Percentiles rank a stretch among this genome's conserved stretches.
These are phyloP conservation scores for Acanthornis magna DNA, from an alignment of 2,797 vertebrate genomes.

Conservation along the genomic window DNA sequence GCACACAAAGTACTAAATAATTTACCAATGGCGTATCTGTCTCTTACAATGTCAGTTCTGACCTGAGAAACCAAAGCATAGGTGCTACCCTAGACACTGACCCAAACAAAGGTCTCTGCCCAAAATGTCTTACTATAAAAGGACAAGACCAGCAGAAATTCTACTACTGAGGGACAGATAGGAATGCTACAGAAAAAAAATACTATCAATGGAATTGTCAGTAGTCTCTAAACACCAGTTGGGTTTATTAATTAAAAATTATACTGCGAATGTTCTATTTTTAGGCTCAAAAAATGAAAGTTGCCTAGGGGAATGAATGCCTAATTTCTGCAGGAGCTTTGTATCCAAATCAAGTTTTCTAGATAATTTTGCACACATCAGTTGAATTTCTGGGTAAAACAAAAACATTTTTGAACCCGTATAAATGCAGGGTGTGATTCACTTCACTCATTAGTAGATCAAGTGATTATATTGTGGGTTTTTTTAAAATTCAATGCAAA, in stretches of 20 bases:
- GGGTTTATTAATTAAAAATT: slow-evolving; percentile 31
- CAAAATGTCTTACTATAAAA: background rate
- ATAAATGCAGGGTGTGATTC: background rate
- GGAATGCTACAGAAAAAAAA: background rate
- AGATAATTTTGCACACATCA: background rate
- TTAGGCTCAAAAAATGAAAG: background rate
- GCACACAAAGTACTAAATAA: background rate
- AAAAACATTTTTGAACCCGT: slow-evolving; percentile 2
- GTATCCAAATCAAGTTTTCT: slow-evolving; percentile 25
- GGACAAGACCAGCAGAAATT: background rate
- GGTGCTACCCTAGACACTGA: background rate
- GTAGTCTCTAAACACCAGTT: background rate
- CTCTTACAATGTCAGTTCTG: background rate
- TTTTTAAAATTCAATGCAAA: background rate
- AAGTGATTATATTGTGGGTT: background rate
- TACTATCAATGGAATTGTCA: background rate
- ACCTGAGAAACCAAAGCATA: background rate
- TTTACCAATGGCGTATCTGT: background rate
- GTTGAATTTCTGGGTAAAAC: background rate
- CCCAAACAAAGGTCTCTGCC: background rate
- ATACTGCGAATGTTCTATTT: background rate
- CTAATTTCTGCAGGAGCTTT: slow-evolving; percentile 4
- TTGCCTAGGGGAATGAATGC: background rate
- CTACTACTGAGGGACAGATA: background rate
- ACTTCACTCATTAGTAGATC: background rate